Conservation (phyloP, 1,140 invertebrate species). For the Saccostrea cuccullata region DNA sequence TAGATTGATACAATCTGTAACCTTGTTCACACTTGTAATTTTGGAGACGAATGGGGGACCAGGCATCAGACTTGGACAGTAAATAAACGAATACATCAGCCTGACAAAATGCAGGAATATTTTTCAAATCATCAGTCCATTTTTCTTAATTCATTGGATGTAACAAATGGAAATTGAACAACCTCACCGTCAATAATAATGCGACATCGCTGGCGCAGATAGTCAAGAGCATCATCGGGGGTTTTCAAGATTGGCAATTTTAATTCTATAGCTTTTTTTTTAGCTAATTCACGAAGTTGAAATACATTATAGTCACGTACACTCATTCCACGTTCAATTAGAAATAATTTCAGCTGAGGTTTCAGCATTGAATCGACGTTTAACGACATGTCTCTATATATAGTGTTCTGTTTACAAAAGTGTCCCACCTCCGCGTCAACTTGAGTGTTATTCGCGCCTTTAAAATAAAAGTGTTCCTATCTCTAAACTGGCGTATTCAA, state of each 20-base stretch:
- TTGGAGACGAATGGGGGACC: not conserved
- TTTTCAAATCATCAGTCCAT: conserved; percentile 40
- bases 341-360: too few species aligned
- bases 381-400: too few species aligned
- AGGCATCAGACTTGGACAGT: not conserved
- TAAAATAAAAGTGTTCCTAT: too few species aligned
- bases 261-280: conserved; percentile 15
- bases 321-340: conserved; percentile 35
- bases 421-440: too few species aligned
- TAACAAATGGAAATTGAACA: conserved; percentile 22
- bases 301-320: conserved; percentile 44
- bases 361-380: too few species aligned
- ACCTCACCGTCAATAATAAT: not conserved
- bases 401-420: too few species aligned
- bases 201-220: not conserved
- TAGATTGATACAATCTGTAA: too few species aligned
- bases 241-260: conserved; percentile 26
- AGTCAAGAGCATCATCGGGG: not conserved
- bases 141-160: not conserved
- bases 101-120: conserved; percentile 30
- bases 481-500: too few species aligned
- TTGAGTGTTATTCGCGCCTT: too few species aligned
- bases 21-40: too few species aligned
- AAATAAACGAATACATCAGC: conserved; percentile 42
- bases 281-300: conserved; percentile 39